These are phyloP conservation scores for Pedetes capensis DNA, from an alignment of 2,113 vertebrate genomes.

Conservation along the genomic window DNA sequence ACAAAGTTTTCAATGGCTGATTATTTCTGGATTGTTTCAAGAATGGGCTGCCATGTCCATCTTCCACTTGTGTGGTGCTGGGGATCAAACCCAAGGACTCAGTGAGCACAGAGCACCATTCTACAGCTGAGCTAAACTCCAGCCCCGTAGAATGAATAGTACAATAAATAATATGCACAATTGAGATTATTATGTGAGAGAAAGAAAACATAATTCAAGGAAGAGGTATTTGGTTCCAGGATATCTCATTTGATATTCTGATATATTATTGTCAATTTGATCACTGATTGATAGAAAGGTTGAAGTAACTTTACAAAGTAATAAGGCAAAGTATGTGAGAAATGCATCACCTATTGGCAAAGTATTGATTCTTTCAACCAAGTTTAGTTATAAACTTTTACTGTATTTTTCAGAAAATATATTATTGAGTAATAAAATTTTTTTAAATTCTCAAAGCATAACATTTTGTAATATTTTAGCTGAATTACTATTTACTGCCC, in stretches of 20 bases:
- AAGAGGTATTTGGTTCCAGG: neutral
- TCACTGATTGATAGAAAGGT: neutral
- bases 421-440: too few species aligned
- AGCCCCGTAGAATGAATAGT: neutral
- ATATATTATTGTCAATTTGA: neutral
- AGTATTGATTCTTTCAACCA: neutral
- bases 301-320: neutral
- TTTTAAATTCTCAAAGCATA: neutral
- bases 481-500: neutral
- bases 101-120: too few species aligned
- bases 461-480: neutral
- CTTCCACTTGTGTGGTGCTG: too few species aligned
- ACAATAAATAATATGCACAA: neutral
- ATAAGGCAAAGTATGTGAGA: neutral
- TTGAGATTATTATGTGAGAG: neutral
- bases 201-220: neutral
- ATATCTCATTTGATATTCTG: neutral
- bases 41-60: too few species aligned
- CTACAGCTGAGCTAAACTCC: too few species aligned
- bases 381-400: neutral
- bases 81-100: too few species aligned
- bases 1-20: too few species aligned
- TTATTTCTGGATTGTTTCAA: too few species aligned
- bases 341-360: neutral
- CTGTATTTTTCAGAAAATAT: slow-evolving; percentile 32